A percentile compares a stretch with the other conserved stretches of the same genome.
These are phyloP conservation scores for Papilio polytes DNA, from an alignment of 1,140 invertebrate species.

Conservation along the genomic window DNA sequence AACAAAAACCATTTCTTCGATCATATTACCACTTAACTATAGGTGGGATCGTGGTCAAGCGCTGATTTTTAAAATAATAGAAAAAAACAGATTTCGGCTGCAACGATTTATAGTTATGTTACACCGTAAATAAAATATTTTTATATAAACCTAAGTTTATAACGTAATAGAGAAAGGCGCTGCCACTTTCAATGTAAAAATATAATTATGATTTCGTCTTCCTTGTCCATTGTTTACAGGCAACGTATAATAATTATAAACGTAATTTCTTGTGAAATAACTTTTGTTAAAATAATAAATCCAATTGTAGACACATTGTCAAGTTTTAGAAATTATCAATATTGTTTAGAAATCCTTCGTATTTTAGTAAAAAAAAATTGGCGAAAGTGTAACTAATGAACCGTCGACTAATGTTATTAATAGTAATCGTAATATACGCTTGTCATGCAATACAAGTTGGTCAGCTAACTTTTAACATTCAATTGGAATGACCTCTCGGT, in stretches of 20 bases:
- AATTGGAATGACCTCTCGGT: conserved; percentile 43
- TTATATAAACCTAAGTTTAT: conserved; percentile 11
- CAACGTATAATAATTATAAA: conserved; percentile 12
- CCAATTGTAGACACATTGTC: neutral
- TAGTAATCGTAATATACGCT: conserved; percentile 6
- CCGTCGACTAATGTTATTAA: conserved; percentile 14
- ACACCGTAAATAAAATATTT: neutral
- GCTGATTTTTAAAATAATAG: no score
- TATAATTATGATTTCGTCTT: conserved; percentile 37
- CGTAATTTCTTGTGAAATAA: conserved; percentile 29
- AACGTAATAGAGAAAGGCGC: conserved; percentile 36
- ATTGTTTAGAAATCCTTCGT: neutral
- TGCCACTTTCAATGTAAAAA: conserved; percentile 36
- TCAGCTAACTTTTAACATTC: conserved; percentile 31
- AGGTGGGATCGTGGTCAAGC: no score
- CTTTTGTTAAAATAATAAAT: conserved; percentile 41
- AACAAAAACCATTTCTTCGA: no score
- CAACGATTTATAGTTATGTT: neutral
- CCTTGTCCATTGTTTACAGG: conserved; percentile 33
- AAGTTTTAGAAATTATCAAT: neutral
- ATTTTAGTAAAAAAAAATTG: neutral
- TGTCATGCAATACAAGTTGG: neutral
- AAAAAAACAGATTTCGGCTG: no score
- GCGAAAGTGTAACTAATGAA: conserved; percentile 33
- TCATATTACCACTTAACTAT: no score